These are phyloP conservation scores for Criorhina ranunculi DNA, from an alignment of 2,888 invertebrate genomes.

Conservation along the genomic window DNA sequence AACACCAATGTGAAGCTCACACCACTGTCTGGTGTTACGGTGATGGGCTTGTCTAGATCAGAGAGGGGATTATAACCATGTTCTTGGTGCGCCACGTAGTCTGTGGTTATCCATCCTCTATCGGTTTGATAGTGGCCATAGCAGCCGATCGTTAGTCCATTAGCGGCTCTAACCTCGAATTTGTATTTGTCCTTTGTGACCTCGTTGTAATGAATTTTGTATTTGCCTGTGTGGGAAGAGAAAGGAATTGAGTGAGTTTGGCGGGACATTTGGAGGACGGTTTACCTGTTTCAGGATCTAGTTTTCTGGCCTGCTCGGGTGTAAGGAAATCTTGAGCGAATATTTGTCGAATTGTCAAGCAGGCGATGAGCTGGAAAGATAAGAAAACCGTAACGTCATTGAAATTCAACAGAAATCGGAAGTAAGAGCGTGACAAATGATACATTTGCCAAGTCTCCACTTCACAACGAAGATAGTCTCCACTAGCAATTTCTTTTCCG, in stretches of 20 bases:
- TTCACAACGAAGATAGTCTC: too few relatives aligned
- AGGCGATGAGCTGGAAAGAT: not conserved
- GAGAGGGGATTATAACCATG: not conserved
- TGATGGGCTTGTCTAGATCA: not conserved
- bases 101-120: not conserved
- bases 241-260: not conserved
- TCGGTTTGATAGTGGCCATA: not conserved
- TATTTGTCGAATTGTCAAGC: not conserved
- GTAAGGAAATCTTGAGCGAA: not conserved
- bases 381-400: not conserved
- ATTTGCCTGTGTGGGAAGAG: not conserved
- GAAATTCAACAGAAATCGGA: too few relatives aligned
- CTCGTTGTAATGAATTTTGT: not conserved
- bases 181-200: not conserved
- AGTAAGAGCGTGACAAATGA: too few relatives aligned
- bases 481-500: too few relatives aligned
- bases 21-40: not conserved
- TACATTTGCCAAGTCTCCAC: too few relatives aligned
- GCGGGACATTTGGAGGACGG: not conserved
- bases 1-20: not conserved
- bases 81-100: not conserved
- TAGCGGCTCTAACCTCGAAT: not conserved
- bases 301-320: not conserved
- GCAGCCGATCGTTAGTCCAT: not conserved
- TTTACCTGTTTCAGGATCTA: constrained; percentile 5